phyloP scores from a whole-genome alignment of 1,140 invertebrate genomes.

The Vanessa atalanta region DNA sequence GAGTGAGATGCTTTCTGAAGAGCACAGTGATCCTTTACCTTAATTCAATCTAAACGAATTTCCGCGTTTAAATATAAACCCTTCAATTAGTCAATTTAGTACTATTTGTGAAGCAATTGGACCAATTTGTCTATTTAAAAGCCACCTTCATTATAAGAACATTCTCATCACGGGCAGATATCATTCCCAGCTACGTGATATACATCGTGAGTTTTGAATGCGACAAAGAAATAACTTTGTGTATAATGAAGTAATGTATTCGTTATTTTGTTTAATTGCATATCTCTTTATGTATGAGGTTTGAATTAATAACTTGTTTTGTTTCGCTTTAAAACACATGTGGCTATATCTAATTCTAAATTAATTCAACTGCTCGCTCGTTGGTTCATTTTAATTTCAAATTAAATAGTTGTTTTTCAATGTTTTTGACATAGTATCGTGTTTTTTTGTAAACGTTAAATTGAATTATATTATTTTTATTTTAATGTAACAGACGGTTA shows the following conservation, averaged over 20 bases:
- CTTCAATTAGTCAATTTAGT: conserved; percentile 63
- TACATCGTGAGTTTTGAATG: conserved; percentile 24
- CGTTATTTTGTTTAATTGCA: not conserved
- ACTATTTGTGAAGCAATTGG: conserved; percentile 52
- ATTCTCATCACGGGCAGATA: not conserved
- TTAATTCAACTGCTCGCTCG: conserved; percentile 33
- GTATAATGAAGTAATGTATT: conserved; percentile 26
- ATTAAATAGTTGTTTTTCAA: conserved; percentile 41
- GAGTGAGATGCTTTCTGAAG: not conserved
- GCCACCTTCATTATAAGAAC: conserved; percentile 12
- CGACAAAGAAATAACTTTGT: too few species aligned
- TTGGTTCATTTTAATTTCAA: conserved; percentile 42
- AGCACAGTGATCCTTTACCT: conserved; percentile 24
- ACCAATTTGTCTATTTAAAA: conserved; percentile 52
- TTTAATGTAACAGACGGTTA: not conserved
- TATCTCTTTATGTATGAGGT: not conserved
- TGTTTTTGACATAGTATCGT: conserved; percentile 33
- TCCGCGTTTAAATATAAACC: conserved; percentile 62
- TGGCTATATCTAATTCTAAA: conserved; percentile 31
- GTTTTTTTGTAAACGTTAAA: not conserved
- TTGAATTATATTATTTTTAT: not conserved
- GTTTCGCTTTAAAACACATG: conserved; percentile 28
- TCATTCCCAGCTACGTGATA: not conserved
- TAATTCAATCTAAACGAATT: conserved; percentile 35
- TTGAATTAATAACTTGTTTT: not conserved